phyloP scores from a whole-genome alignment of 2,113 vertebrate species.

The Chaetodon trifascialis region DNA sequence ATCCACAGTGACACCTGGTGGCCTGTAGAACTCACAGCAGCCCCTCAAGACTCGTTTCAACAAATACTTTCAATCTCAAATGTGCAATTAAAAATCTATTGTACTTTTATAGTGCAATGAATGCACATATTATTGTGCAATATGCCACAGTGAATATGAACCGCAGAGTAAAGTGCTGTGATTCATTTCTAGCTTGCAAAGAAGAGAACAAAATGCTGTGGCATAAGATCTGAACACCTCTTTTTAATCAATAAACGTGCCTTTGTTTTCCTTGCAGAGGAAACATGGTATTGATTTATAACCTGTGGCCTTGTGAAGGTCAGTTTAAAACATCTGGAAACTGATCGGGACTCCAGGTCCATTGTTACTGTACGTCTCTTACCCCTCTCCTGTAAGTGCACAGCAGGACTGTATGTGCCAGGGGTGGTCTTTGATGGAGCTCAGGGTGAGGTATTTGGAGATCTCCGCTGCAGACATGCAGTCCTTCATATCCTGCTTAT shows the following conservation, averaged over 20 bases:
- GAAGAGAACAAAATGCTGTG: neutral
- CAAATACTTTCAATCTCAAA: neutral
- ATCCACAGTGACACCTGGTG: conserved; percentile 46
- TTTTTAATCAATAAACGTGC: neutral
- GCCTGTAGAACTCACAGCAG: neutral
- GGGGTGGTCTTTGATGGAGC: conserved; percentile 98
- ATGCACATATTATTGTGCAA: too few relatives aligned
- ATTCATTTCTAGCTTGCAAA: too few relatives aligned
- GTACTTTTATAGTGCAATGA: too few relatives aligned
- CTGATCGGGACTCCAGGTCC: neutral
- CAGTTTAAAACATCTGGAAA: neutral
- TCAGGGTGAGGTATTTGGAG: conserved; percentile 97
- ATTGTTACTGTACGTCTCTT: conserved; percentile 60
- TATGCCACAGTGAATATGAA: too few relatives aligned
- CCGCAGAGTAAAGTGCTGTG: neutral
- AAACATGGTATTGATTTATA: neutral
- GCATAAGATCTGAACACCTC: neutral
- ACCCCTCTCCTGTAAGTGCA: conserved; percentile 97
- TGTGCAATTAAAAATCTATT: neutral
- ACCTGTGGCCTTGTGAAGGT: neutral
- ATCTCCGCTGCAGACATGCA: conserved; percentile 98
- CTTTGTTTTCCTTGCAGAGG: neutral
- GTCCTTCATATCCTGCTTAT: conserved; percentile 99
- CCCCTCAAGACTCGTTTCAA: neutral
- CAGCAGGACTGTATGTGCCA: conserved; percentile 99